A percentile compares a stretch with the other conserved stretches of the same genome.
These are phyloP conservation scores for Halcyon malimbica DNA, from an alignment of 2,113 vertebrate species.

Conservation along the genomic window DNA sequence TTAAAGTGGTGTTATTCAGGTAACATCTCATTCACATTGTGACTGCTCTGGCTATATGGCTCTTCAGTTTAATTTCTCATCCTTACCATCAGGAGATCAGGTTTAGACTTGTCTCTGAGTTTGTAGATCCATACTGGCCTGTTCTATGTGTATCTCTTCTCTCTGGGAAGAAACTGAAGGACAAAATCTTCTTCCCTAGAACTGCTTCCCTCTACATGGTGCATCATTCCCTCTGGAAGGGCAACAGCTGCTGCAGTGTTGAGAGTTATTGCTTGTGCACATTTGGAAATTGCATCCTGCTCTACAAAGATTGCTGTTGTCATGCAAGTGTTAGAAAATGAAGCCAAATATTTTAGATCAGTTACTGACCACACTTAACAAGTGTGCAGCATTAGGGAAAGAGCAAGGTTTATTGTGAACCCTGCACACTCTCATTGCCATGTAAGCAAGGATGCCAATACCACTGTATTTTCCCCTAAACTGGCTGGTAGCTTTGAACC, in stretches of 20 bases:
- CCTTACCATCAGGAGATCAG: not conserved
- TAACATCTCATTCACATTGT: not conserved
- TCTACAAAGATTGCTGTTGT: not conserved
- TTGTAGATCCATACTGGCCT: accelerated
- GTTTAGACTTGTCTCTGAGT: not conserved
- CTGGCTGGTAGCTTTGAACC: not conserved
- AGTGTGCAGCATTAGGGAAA: not conserved
- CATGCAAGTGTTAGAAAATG: not conserved
- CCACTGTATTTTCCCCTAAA: not conserved
- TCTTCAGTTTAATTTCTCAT: not conserved
- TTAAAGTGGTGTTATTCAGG: not conserved
- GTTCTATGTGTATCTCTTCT: not conserved
- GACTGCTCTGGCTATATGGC: not conserved
- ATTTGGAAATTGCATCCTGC: not conserved
- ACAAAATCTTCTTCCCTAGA: not conserved
- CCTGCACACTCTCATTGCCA: not conserved
- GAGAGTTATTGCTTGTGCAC: not conserved
- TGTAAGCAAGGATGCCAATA: not conserved
- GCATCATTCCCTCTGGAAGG: not conserved
- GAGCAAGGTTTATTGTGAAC: not conserved
- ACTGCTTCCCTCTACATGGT: not conserved
- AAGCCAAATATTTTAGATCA: not conserved
- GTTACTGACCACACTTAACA: not conserved
- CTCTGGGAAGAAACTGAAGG: not conserved
- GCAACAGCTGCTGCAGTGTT: not conserved